Percentiles rank a stretch among this genome's conserved stretches.
Conservation (phyloP, 2,113 vertebrate genomes). For the Agapornis roseicollis region DNA sequence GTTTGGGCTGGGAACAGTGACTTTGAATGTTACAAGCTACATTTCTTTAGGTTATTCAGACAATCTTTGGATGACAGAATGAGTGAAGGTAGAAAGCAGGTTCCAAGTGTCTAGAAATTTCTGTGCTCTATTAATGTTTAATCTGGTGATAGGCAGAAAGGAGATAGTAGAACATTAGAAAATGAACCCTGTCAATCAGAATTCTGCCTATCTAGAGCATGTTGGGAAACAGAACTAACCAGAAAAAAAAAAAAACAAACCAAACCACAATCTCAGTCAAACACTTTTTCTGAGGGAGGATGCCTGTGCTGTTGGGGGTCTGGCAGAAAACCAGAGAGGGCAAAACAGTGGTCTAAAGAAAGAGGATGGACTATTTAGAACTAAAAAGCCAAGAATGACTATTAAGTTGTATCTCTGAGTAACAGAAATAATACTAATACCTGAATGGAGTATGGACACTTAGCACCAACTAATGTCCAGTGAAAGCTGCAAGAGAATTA, state of each 20-base stretch:
- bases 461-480: background rate
- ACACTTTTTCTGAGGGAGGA: background rate
- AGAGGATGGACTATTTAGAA: background rate
- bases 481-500: background rate
- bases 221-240: background rate
- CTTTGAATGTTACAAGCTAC: background rate
- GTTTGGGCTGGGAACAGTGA: background rate
- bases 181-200: background rate
- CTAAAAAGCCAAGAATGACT: background rate
- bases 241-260: background rate
- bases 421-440: background rate
- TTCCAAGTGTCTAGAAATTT: background rate
- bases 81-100: background rate
- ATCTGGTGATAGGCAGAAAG: background rate
- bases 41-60: background rate
- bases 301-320: background rate
- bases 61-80: background rate
- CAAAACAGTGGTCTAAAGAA: background rate
- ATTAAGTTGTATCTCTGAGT: background rate
- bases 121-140: background rate
- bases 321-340: background rate
- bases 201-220: background rate
- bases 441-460: background rate
- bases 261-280: background rate
- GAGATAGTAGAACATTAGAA: background rate